Evolutionary conservation across 2,888 invertebrate species (phyloP).

Genomic region (Chloromyia formosa): DNA sequence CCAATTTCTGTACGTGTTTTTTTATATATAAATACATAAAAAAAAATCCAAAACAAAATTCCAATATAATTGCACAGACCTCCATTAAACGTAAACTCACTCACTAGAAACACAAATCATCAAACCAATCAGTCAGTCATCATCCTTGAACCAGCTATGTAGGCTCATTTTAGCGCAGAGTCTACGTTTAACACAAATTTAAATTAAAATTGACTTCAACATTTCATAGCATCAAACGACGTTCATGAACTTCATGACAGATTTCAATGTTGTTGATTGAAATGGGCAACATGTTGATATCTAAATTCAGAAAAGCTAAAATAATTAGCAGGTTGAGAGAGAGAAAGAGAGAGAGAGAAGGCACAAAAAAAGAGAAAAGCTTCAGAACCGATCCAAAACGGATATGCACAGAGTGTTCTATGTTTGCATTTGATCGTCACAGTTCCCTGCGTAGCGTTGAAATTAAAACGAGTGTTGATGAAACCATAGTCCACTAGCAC

Average conservation of each 20-base stretch:
- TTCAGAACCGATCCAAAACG: too few relatives aligned
- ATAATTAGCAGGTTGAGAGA: background rate
- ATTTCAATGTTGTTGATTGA: slow-evolving; percentile 34
- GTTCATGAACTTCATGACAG: slow-evolving; percentile 35
- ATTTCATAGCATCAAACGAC: slow-evolving; percentile 1
- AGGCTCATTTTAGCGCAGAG: background rate
- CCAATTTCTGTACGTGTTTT: too few relatives aligned
- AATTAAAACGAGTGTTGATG: too few relatives aligned
- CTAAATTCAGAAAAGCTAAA: slow-evolving; percentile 14
- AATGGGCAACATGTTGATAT: slow-evolving; percentile 26
- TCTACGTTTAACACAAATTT: background rate
- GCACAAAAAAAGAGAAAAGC: background rate
- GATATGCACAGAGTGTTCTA: too few relatives aligned
- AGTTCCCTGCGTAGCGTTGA: too few relatives aligned
- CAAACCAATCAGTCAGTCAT: slow-evolving; percentile 16
- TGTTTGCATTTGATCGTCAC: too few relatives aligned
- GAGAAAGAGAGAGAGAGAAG: background rate
- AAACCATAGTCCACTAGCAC: too few relatives aligned
- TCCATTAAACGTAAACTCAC: background rate
- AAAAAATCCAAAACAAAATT: background rate
- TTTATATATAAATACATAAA: background rate
- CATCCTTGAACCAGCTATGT: slow-evolving; percentile 13
- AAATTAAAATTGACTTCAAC: background rate
- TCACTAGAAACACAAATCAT: background rate
- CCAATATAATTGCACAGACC: background rate